Evolutionary conservation across 2,888 invertebrate genomes (phyloP), one percentile per base, ranked within the genome.

Genomic region (Agrotis puta): DNA sequence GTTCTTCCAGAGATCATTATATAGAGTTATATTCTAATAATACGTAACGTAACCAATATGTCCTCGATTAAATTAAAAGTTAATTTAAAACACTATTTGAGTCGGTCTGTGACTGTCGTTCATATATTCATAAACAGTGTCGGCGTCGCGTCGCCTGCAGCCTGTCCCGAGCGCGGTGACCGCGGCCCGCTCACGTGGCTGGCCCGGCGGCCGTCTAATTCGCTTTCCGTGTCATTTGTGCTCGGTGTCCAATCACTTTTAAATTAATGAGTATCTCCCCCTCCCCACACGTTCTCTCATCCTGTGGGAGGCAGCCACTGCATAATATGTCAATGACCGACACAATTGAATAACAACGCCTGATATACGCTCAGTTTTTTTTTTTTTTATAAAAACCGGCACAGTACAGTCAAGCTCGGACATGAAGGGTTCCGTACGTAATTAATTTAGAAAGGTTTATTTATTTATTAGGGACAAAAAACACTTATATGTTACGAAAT

Each of bases 141-240:
- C 20, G 16, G 20, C 11, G 24, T 18, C 48, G 39, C 18, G 24
- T 27, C 53, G 43, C 59, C 43, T 63, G 22, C 14, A 47, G 39
- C 20, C 6, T 5, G 18, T 11, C 6, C 39, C 11, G 39, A 0
- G 39, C 39, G 27, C 7, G 33, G 13, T 18, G 14, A 14, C 24
- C 22, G 11, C n/a, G 45, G n/a, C 3, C 20, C 27, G 18, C 20
- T 22, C 13, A 6, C 18, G 47, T 16, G 2, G 22, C 39, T 51
- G 62, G n/a, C 13, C n/a, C 24, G 47, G 51, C 18, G 45, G 24
- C 48, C 27, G 61, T 53, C 64, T 74, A 79, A 79, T 78, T 79
- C 63, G 51, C 9, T 74, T 79, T 57, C 69, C 69, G 65, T 74
- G 69, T 79, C 69, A 51, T 65, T 54, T 74, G 74, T 64, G 79